phyloP scores from a whole-genome alignment of 1,140 invertebrate genomes.

The Sipha flava region DNA sequence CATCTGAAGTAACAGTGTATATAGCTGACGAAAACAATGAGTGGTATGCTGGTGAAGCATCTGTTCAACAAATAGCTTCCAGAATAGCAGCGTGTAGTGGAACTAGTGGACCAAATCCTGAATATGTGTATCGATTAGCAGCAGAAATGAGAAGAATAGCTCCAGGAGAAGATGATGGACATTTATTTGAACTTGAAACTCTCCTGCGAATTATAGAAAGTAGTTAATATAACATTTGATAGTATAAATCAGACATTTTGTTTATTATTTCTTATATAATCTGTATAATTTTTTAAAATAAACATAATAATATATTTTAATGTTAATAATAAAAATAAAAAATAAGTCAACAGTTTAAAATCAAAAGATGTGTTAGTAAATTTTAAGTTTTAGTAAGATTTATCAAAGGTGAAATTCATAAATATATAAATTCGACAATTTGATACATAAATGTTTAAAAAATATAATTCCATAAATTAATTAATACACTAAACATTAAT shows the following conservation, averaged over 20 bases:
- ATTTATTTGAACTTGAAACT: slow-evolving; percentile 67
- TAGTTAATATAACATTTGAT: background rate
- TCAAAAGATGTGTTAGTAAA: background rate
- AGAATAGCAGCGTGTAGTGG: slow-evolving; percentile 66
- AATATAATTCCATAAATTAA: no score
- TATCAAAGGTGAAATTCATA: no score
- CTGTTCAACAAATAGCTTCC: slow-evolving; percentile 64
- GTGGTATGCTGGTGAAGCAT: slow-evolving; percentile 61
- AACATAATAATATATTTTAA: background rate
- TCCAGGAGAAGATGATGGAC: slow-evolving; percentile 60
- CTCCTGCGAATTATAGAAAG: slow-evolving; percentile 44
- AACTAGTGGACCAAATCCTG: slow-evolving; percentile 76
- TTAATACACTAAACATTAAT: no score
- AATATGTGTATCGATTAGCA: slow-evolving; percentile 80
- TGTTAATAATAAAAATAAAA: background rate
- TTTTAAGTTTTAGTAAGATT: no score
- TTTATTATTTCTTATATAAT: background rate
- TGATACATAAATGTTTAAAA: no score
- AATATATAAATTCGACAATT: no score
- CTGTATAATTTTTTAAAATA: background rate
- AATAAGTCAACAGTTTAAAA: no score
- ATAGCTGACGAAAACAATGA: slow-evolving; percentile 67
- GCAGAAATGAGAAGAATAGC: slow-evolving; percentile 64
- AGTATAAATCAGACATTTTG: background rate
- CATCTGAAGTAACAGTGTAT: slow-evolving; percentile 72